These are phyloP conservation scores for Lagorchestes hirsutus DNA, from an alignment of 2,797 vertebrate species.

Conservation along the genomic window DNA sequence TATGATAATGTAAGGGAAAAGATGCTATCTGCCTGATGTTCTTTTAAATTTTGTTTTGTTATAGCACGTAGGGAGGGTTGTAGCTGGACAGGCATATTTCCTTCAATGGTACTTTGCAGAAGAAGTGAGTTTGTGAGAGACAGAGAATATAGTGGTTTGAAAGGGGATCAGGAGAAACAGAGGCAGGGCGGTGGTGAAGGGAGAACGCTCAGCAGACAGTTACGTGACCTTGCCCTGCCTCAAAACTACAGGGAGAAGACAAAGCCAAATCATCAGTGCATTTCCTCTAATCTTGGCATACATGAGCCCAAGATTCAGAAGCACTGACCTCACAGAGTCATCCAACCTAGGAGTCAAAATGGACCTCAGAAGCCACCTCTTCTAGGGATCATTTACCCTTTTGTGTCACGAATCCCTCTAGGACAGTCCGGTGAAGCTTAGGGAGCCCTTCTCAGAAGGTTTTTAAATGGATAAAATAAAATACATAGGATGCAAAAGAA, in stretches of 20 bases:
- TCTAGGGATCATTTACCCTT: no score
- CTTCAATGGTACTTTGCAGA: slow-evolving; percentile 61
- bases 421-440: background rate
- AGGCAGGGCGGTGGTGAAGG: slow-evolving; percentile 68
- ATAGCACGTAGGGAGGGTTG: slow-evolving; percentile 17
- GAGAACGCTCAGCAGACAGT: slow-evolving; percentile 47
- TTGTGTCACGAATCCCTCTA: background rate
- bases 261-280: slow-evolving; percentile 55
- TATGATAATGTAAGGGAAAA: background rate
- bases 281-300: slow-evolving; percentile 33
- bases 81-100: slow-evolving; percentile 40
- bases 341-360: background rate
- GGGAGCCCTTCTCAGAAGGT: background rate
- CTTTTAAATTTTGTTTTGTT: background rate
- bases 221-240: background rate
- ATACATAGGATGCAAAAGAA: background rate
- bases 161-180: slow-evolving; percentile 1
- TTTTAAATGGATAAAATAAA: background rate
- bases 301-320: slow-evolving; percentile 18
- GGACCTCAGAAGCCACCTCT: background rate
- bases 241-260: background rate
- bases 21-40: background rate
- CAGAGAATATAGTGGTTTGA: slow-evolving; percentile 69
- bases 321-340: background rate
- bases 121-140: slow-evolving; percentile 66